phyloP scores from a whole-genome alignment of 1,140 invertebrate genomes.

The Scylla paramamosain region DNA sequence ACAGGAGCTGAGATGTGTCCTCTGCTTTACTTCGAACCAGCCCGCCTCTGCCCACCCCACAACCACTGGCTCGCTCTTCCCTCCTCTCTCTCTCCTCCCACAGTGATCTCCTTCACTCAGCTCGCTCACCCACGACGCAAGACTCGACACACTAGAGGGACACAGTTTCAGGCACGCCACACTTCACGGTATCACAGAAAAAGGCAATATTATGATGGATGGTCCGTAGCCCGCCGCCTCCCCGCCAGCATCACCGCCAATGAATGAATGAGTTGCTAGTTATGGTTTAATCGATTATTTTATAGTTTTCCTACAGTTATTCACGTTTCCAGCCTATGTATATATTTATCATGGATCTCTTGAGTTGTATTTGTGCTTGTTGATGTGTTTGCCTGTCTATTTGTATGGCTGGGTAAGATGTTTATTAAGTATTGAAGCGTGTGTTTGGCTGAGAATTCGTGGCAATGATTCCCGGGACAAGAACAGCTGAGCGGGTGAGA shows the following conservation, averaged over 20 bases:
- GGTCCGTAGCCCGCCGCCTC: background rate
- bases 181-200: constrained; percentile 13
- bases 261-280: background rate
- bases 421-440: background rate
- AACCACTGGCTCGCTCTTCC: background rate
- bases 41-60: background rate
- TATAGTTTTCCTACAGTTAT: background rate
- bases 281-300: background rate
- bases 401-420: background rate
- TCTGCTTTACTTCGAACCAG: background rate
- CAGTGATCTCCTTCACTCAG: background rate
- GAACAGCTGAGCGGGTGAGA: background rate
- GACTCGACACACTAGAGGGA: background rate
- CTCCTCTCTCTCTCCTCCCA: background rate
- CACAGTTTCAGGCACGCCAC: background rate
- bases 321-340: background rate
- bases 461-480: background rate
- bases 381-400: background rate
- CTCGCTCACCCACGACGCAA: background rate
- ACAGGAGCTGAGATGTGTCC: background rate
- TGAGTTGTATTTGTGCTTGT: too few species aligned
- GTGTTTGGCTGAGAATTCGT: background rate
- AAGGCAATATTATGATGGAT: background rate
- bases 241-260: background rate
- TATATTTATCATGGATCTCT: too few species aligned